Percentiles rank a stretch among this genome's conserved stretches.
These are phyloP conservation scores for Trachurus trachurus DNA, from an alignment of 2,797 vertebrate species.

Conservation along the genomic window DNA sequence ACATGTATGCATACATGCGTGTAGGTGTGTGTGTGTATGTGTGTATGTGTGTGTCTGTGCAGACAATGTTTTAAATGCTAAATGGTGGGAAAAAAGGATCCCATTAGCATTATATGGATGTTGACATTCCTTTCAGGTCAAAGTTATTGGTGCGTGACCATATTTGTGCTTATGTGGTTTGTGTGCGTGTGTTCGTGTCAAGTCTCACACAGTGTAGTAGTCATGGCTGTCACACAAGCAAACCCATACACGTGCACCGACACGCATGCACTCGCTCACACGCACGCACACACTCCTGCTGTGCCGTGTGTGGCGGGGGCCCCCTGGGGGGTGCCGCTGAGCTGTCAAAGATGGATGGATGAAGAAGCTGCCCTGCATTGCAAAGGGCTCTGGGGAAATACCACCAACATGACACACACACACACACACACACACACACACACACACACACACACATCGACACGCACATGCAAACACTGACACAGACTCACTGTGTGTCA, in stretches of 20 bases:
- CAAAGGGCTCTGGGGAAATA: conserved; percentile 83
- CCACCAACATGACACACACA: conserved; percentile 65
- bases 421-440: conserved; percentile 12
- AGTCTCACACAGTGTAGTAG: conserved; percentile 57
- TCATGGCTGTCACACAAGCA: conserved; percentile 68
- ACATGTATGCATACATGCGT: conserved; percentile 8
- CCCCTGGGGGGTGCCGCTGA: conserved; percentile 68
- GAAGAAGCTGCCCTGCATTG: conserved; percentile 83
- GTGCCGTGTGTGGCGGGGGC: conserved; percentile 55
- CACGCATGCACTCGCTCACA: background rate
- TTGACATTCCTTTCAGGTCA: conserved; percentile 77
- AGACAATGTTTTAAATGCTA: conserved; percentile 49
- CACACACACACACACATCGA: conserved; percentile 15
- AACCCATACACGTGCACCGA: conserved; percentile 23
- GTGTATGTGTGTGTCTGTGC: conserved; percentile 5
- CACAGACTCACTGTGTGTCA: conserved; percentile 12
- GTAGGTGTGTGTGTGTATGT: conserved; percentile 5
- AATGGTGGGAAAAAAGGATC: conserved; percentile 61
- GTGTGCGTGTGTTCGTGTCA: conserved; percentile 58
- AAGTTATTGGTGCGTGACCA: conserved; percentile 70
- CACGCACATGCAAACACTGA: conserved; percentile 16
- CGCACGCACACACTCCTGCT: conserved; percentile 20
- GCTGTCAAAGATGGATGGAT: conserved; percentile 84
- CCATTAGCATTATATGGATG: conserved; percentile 74
- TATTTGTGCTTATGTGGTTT: conserved; percentile 69